phyloP scores from a whole-genome alignment of 2,888 invertebrate genomes.

The Poecilus cupreus region DNA sequence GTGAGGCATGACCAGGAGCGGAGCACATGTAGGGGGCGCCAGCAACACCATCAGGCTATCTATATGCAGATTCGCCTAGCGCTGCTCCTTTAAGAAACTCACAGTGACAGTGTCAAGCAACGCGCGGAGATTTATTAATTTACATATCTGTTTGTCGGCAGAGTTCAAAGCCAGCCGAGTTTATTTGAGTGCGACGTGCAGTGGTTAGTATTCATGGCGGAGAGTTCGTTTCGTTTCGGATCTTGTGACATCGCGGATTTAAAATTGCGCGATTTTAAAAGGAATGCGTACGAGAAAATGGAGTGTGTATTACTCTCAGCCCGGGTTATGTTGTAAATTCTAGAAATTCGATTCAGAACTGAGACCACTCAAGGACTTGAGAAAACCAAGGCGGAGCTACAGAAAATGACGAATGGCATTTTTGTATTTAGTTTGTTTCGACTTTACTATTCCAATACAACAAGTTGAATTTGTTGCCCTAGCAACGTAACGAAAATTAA shows the following conservation, averaged over 20 bases:
- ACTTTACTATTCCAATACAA: too few species aligned
- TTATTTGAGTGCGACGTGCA: constrained; percentile 17
- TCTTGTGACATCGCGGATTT: not conserved
- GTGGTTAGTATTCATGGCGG: not conserved
- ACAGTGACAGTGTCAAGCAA: constrained; percentile 56
- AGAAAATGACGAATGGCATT: too few species aligned
- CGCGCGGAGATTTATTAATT: constrained; percentile 71
- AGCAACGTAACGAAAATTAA: too few species aligned
- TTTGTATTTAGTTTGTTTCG: too few species aligned
- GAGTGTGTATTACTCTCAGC: too few species aligned
- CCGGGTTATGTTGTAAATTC: too few species aligned
- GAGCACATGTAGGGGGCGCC: not conserved
- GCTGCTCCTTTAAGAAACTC: constrained; percentile 46
- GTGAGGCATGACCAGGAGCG: not conserved
- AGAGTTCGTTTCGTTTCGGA: too few species aligned
- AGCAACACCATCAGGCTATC: constrained; percentile 65
- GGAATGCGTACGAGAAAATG: not conserved
- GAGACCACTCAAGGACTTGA: too few species aligned
- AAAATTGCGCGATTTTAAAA: not conserved
- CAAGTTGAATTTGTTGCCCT: too few species aligned
- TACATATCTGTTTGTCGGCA: constrained; percentile 69
- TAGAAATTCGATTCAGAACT: too few species aligned
- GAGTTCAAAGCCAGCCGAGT: constrained; percentile 25
- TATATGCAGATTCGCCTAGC: constrained; percentile 70
- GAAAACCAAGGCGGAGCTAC: too few species aligned